Percentiles rank a stretch among this genome's conserved stretches.
These are phyloP conservation scores for Charanyca ferruginea DNA, from an alignment of 2,888 invertebrate species.

Conservation along the genomic window DNA sequence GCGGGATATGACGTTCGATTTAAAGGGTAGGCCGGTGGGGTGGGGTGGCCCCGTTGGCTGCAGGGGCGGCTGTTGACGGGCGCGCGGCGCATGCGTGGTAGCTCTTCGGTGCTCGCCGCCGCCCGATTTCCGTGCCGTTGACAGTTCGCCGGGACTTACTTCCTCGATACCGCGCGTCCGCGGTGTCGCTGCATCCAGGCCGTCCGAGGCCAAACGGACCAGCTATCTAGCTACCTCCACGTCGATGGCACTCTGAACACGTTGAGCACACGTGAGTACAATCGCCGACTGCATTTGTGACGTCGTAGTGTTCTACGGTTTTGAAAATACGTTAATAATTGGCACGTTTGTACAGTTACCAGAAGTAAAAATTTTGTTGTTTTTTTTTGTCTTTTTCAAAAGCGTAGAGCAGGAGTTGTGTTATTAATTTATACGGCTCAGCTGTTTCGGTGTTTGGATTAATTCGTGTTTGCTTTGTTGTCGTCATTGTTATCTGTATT, in stretches of 20 bases:
- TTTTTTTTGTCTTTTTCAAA: constrained; percentile 54
- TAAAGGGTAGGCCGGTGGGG: constrained; percentile 85
- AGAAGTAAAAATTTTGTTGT: constrained; percentile 37
- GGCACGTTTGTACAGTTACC: constrained; percentile 38
- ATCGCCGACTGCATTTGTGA: constrained; percentile 68
- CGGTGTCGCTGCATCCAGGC: constrained; percentile 81
- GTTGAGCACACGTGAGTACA: constrained; percentile 79
- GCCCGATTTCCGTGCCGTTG: constrained; percentile 92
- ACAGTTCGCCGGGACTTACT: constrained; percentile 92
- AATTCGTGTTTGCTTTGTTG: constrained; percentile 58
- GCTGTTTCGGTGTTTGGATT: constrained; percentile 60
- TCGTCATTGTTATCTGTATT: constrained; percentile 45
- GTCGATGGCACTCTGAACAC: constrained; percentile 84
- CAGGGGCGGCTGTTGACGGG: constrained; percentile 91
- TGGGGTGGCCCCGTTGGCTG: constrained; percentile 76
- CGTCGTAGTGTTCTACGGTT: constrained; percentile 64
- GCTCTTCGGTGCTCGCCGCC: constrained; percentile 81
- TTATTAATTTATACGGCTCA: constrained; percentile 48
- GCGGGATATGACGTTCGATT: constrained; percentile 91
- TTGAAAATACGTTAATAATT: constrained; percentile 62
- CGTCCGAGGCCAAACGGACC: constrained; percentile 67
- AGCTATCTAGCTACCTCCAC: constrained; percentile 69
- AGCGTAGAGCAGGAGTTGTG: constrained; percentile 58
- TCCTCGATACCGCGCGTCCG: constrained; percentile 89
- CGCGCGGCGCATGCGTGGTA: constrained; percentile 89